phyloP scores from a whole-genome alignment of 2,113 vertebrate genomes.

The Stegastes partitus region DNA sequence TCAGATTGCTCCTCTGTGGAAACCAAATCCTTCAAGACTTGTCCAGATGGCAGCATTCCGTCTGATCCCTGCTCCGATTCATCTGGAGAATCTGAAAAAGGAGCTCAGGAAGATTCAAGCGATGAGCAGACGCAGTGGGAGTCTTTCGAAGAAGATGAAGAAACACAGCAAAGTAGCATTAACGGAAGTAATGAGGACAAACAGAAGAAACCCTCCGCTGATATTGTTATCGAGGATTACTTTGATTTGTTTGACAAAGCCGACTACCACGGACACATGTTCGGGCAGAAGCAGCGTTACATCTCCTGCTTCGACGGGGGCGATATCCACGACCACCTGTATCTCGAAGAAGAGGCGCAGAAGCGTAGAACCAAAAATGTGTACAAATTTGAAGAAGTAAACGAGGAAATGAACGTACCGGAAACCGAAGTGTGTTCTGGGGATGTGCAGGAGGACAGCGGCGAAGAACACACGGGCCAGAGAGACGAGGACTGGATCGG shows the following conservation, averaged over 20 bases:
- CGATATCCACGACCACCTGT: conserved; percentile 68
- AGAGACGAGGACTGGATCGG: conserved; percentile 36
- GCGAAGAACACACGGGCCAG: conserved; percentile 10
- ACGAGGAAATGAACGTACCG: neutral
- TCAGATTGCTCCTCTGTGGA: conserved; percentile 75
- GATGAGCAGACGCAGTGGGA: conserved; percentile 77
- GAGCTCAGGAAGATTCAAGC: conserved; percentile 68
- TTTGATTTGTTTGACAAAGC: conserved; percentile 77
- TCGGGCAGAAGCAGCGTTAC: conserved; percentile 55
- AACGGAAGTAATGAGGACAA: neutral
- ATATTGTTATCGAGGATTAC: conserved; percentile 58
- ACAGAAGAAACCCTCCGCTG: conserved; percentile 13
- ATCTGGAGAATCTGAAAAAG: conserved; percentile 71
- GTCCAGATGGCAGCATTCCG: conserved; percentile 53
- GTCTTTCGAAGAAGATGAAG: conserved; percentile 74
- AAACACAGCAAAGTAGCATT: conserved; percentile 8
- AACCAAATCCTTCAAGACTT: conserved; percentile 74
- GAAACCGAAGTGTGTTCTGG: conserved; percentile 3
- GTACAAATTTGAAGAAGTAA: neutral
- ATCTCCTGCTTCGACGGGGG: conserved; percentile 81
- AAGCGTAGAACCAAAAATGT: neutral
- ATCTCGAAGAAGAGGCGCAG: conserved; percentile 56
- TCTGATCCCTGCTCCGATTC: conserved; percentile 64
- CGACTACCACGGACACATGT: conserved; percentile 43
- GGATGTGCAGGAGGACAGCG: conserved; percentile 28